Evolutionary conservation across 2,113 vertebrate genomes (phyloP).

Genomic region (Gambusia affinis): DNA sequence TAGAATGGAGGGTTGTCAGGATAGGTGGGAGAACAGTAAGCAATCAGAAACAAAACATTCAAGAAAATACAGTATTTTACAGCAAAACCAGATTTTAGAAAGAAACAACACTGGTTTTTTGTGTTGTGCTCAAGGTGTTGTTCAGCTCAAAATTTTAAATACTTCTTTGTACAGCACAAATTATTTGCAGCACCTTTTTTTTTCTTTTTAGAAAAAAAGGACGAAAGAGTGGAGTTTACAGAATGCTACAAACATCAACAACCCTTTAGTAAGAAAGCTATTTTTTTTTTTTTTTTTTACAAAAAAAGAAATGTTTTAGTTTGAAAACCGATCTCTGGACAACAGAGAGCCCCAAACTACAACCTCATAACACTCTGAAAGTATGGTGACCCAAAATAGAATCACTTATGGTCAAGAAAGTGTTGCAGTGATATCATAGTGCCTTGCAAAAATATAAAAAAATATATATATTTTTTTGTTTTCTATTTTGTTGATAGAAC

Average conservation of each 20-base stretch:
- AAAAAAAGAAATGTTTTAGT: no score
- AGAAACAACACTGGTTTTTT: neutral
- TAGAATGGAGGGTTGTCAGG: neutral
- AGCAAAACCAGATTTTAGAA: neutral
- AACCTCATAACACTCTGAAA: neutral
- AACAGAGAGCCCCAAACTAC: neutral
- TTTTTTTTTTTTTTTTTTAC: no score
- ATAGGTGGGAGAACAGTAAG: slow-evolving; percentile 5
- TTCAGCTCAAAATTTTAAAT: no score
- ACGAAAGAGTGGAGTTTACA: no score
- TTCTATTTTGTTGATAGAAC: no score
- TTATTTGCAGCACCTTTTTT: no score
- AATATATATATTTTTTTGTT: no score
- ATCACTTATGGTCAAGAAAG: neutral
- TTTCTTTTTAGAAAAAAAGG: no score
- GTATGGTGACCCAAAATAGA: neutral
- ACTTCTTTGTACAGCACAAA: no score
- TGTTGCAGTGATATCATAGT: neutral
- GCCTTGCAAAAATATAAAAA: neutral
- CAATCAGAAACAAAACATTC: slow-evolving; percentile 12
- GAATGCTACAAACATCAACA: no score
- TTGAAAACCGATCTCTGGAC: neutral
- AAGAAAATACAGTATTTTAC: slow-evolving; percentile 26
- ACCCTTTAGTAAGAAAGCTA: no score
- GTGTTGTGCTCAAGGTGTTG: neutral